Evolutionary conservation across 2,888 invertebrate genomes (phyloP).

Genomic region (Tetheella fluctuosa): DNA sequence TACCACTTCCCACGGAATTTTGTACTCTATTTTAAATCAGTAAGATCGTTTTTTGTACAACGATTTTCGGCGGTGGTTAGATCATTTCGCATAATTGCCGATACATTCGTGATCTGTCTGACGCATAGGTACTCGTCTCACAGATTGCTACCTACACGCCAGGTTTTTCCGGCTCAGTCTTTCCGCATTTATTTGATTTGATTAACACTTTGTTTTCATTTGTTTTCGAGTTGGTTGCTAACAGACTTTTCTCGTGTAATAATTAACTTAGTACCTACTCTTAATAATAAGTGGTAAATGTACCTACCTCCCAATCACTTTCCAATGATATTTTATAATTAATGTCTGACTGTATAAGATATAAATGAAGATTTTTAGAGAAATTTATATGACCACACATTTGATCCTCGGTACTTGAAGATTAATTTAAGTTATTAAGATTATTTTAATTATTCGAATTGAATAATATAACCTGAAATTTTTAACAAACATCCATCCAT

Average conservation of each 20-base stretch:
- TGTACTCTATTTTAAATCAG: constrained; percentile 13
- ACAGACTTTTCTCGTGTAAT: neutral
- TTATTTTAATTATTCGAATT: too few relatives aligned
- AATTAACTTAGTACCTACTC: neutral
- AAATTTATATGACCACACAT: too few relatives aligned
- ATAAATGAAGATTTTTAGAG: too few relatives aligned
- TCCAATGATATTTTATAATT: too few relatives aligned
- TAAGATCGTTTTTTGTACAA: constrained; percentile 31
- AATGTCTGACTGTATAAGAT: neutral
- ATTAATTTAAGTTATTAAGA: too few relatives aligned
- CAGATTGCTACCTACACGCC: constrained; percentile 67
- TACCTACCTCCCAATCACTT: too few relatives aligned
- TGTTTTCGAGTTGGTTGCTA: constrained; percentile 17
- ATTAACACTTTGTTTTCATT: constrained; percentile 18
- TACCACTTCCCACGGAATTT: constrained; percentile 22
- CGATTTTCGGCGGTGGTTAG: constrained; percentile 23
- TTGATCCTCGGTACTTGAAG: too few relatives aligned
- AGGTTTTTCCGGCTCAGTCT: constrained; percentile 78
- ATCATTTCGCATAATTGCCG: constrained; percentile 31
- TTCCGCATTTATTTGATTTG: constrained; percentile 68
- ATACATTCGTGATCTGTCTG: constrained; percentile 41
- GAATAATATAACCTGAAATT: too few relatives aligned
- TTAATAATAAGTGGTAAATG: too few relatives aligned
- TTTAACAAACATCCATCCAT: too few relatives aligned
- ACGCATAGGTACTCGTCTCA: constrained; percentile 56